Evolutionary conservation across 2,888 invertebrate species (phyloP).

Genomic region (Nomada goodeniana): DNA sequence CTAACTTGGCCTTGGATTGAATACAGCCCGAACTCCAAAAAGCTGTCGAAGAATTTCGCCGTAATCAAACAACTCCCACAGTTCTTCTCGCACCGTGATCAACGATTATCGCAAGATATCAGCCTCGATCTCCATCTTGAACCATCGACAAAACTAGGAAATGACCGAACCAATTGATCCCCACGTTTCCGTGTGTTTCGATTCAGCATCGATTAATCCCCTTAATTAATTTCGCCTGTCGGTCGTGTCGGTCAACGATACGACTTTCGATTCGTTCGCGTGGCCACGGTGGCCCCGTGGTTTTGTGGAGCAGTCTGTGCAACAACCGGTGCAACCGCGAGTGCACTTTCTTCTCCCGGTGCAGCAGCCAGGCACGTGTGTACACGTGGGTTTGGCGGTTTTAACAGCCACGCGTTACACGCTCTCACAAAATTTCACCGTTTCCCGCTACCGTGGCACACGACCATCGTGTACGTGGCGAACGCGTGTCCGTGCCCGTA

Average conservation of each 20-base stretch:
- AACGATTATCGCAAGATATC: not conserved
- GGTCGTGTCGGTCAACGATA: constrained; percentile 41
- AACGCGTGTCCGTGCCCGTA: not conserved
- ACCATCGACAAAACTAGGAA: constrained; percentile 3
- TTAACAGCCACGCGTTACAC: constrained; percentile 67
- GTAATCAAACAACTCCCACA: not conserved
- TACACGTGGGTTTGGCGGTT: constrained; percentile 64
- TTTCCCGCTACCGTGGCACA: constrained; percentile 40
- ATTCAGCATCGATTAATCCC: constrained; percentile 50
- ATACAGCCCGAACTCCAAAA: too few species aligned
- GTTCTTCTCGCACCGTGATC: not conserved
- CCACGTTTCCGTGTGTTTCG: constrained; percentile 20
- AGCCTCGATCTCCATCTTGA: not conserved
- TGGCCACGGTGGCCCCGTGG: constrained; percentile 63
- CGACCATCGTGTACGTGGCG: constrained; percentile 25
- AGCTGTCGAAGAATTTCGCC: too few species aligned
- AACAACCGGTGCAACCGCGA: constrained; percentile 72
- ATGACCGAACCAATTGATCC: constrained; percentile 2
- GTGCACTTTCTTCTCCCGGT: constrained; percentile 69
- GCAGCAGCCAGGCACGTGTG: constrained; percentile 59
- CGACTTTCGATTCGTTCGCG: constrained; percentile 70
- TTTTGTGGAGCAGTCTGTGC: constrained; percentile 72
- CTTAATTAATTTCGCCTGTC: constrained; percentile 59
- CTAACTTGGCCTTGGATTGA: too few species aligned
- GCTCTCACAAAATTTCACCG: constrained; percentile 71